phyloP scores from a whole-genome alignment of 2,888 invertebrate species.

The Pinctada fucata region DNA sequence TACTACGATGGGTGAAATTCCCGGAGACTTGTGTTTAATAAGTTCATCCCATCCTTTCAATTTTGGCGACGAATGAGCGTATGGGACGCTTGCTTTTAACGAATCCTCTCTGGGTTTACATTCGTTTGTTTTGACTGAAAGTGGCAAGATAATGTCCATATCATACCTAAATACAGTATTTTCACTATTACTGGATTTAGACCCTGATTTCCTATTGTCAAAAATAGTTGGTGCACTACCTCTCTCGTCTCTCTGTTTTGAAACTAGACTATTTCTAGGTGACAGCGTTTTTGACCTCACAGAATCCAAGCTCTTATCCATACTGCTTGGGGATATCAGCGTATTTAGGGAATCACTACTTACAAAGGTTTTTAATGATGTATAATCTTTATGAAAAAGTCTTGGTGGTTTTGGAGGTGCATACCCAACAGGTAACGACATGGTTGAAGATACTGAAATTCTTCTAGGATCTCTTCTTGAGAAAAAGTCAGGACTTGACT shows the following conservation, averaged over 20 bases:
- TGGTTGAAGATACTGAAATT: slow-evolving; percentile 32
- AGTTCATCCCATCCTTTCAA: slow-evolving; percentile 5
- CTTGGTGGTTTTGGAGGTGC: slow-evolving; percentile 57
- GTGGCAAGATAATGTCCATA: neutral
- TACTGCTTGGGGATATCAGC: neutral
- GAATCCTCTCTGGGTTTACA: neutral
- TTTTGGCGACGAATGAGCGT: slow-evolving; percentile 26
- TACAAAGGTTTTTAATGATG: neutral
- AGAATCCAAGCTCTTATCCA: neutral
- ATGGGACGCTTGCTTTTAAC: neutral
- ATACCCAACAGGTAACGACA: slow-evolving; percentile 39
- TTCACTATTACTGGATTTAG: neutral
- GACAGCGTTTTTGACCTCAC: too few species aligned
- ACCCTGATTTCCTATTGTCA: neutral
- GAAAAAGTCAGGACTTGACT: neutral
- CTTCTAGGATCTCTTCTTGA: slow-evolving; percentile 7
- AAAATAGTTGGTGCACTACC: neutral
- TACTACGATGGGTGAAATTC: slow-evolving; percentile 18
- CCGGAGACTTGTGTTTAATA: slow-evolving; percentile 4
- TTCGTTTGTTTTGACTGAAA: neutral
- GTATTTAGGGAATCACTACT: neutral
- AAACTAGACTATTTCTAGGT: too few species aligned
- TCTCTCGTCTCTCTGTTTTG: neutral
- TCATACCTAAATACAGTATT: neutral
- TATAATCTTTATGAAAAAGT: slow-evolving; percentile 19